Base-by-base conservation (phyloP, 1,140 invertebrate genomes). In the Stegodyphus mimosarum region DNA sequence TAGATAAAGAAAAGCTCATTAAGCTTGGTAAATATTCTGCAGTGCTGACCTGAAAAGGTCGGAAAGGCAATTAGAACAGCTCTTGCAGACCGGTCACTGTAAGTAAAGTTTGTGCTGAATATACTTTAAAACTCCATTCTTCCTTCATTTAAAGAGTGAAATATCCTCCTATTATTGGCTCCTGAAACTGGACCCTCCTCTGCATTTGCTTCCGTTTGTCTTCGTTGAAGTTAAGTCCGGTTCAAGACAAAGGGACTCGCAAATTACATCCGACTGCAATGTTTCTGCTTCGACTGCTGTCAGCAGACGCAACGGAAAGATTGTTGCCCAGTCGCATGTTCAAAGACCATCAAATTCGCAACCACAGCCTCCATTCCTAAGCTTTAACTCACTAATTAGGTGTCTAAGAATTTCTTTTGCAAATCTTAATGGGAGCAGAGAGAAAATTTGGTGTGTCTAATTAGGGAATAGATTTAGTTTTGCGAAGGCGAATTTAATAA, bases 81-180 rank as follows among this genome's bases (percentile, higher is more conserved):
- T 64, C 49, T 55, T 64, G 76, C 55, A 53, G n/a, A 53, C 11
- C 72, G 72, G 63, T 74, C 80, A 83, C 50, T 83, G 53, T 63
- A 75, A 83, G 50, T 52, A 83, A 75, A 83, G 81, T 83, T 83
- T 83, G 17, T 83, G 81, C 81, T 83, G 81, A 83, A 83, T 76
- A 49, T 70, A 75, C 81, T 83, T 76, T 83, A 67, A 74, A 83
- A 83, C 81, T 75, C 70, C 55, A 50, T 64, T 81, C 73, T 73
- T 10, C n/a, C 7, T 77, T 77, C 75, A 51, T 77, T 77, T 67
- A 15, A 70, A 74, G 70, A 73, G 70, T 73, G 75, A 75, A 83
- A 67, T 83, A 60, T 75, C 81, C 17, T 66, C 48, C 53, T 53
- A 63, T 83, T 83, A 83, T 83, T 74, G 81, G 75, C 72, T 83